Percentiles rank a stretch among this genome's conserved stretches.
Conservation (phyloP, 2,888 invertebrate genomes). For the Drosophila heteroneura region DNA sequence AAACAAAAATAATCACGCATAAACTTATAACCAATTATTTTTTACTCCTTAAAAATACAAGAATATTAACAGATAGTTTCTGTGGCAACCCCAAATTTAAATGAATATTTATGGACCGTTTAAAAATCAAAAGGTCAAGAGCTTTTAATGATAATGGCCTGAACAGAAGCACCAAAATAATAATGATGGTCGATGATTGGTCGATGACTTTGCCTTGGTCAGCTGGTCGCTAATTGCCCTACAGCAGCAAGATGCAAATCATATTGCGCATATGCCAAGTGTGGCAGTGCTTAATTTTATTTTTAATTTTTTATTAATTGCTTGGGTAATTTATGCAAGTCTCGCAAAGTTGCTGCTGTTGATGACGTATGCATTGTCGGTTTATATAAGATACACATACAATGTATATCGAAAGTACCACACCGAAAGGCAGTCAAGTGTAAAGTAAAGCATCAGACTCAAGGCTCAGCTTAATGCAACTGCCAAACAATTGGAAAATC, state of each 20-base stretch:
- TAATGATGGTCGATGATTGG: constrained; percentile 17
- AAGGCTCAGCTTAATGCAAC: constrained; percentile 23
- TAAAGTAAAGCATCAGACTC: constrained; percentile 31
- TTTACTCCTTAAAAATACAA: not conserved
- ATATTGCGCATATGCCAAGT: constrained; percentile 44
- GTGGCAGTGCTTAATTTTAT: constrained; percentile 16
- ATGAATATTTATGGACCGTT: not conserved
- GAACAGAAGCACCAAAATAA: constrained; percentile 1
- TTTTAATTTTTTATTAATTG: constrained; percentile 39
- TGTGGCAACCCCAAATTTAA: not conserved
- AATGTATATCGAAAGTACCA: constrained; percentile 10
- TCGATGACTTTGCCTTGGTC: constrained; percentile 11
- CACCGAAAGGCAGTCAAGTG: constrained; percentile 37
- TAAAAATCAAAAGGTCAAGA: constrained; percentile 15
- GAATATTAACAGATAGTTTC: not conserved
- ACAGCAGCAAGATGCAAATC: constrained; percentile 9
- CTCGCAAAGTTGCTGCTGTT: not conserved
- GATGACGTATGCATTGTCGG: not conserved
- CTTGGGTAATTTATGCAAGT: constrained; percentile 41
- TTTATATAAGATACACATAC: constrained; percentile 14
- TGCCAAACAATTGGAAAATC: constrained; percentile 56
- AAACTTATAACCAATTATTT: not conserved
- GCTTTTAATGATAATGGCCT: constrained; percentile 31
- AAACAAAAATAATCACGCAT: not conserved
- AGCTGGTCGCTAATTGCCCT: constrained; percentile 26